Evolutionary conservation across 2,797 vertebrate species (phyloP).

Genomic region (Zenarchopterus dispar): DNA sequence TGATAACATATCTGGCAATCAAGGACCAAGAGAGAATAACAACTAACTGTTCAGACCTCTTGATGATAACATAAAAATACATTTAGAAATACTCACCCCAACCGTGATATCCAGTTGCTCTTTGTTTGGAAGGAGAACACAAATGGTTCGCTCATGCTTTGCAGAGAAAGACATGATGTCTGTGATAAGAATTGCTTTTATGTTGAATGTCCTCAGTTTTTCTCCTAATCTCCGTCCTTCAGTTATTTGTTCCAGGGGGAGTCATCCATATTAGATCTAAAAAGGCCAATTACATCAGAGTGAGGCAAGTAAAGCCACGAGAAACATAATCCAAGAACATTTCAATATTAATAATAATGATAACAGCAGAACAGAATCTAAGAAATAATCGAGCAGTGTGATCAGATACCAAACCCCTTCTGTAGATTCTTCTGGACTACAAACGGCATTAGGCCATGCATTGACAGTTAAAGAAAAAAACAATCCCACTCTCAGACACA

Average conservation of each 20-base stretch:
- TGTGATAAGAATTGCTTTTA: slow-evolving; percentile 11
- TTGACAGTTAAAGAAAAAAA: neutral
- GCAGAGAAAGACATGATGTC: slow-evolving; percentile 71
- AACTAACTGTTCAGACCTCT: too few relatives aligned
- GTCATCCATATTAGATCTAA: slow-evolving; percentile 64
- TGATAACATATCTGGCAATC: too few relatives aligned
- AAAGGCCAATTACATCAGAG: slow-evolving; percentile 24
- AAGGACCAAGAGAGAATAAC: too few relatives aligned
- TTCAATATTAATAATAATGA: neutral
- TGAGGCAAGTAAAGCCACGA: slow-evolving; percentile 15
- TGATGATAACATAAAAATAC: neutral
- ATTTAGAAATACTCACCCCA: slow-evolving; percentile 78
- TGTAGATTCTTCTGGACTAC: neutral
- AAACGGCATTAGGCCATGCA: neutral
- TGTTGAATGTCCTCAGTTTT: slow-evolving; percentile 15
- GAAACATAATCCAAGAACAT: slow-evolving; percentile 1
- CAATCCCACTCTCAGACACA: too few relatives aligned
- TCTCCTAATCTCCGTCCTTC: slow-evolving; percentile 19
- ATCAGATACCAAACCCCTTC: neutral
- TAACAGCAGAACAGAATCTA: slow-evolving; percentile 16
- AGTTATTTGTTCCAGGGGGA: slow-evolving; percentile 44
- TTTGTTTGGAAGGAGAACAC: slow-evolving; percentile 88
- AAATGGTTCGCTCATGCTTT: slow-evolving; percentile 83
- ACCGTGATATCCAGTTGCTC: slow-evolving; percentile 86
- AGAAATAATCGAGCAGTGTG: slow-evolving; percentile 1